These are phyloP conservation scores for Anniella stebbinsi DNA, from an alignment of 2,797 vertebrate genomes.

Conservation along the genomic window DNA sequence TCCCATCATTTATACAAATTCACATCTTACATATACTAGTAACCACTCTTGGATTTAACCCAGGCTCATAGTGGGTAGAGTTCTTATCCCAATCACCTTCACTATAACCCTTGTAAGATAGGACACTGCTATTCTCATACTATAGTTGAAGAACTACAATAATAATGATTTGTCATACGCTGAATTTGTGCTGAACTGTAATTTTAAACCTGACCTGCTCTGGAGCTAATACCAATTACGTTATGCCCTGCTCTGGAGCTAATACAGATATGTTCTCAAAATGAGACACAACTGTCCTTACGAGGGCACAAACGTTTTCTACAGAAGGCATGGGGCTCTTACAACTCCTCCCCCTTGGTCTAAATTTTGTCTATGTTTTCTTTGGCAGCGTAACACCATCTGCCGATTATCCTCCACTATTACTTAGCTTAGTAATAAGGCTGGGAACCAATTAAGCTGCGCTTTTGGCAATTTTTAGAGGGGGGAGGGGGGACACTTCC, in stretches of 20 bases:
- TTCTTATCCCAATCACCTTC: background rate
- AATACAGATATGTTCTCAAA: background rate
- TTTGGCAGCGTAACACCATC: background rate
- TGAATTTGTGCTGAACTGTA: background rate
- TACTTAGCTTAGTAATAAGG: background rate
- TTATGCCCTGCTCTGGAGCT: background rate
- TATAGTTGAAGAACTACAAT: background rate
- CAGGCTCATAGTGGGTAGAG: background rate
- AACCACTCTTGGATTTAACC: background rate
- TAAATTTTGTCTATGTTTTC: background rate
- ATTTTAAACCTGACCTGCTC: background rate
- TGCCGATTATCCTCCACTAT: background rate
- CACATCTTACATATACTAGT: background rate
- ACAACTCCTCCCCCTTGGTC: background rate
- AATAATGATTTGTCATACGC: background rate
- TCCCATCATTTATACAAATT: slow-evolving; percentile 6
- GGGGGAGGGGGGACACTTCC: background rate
- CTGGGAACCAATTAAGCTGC: background rate
- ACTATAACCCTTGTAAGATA: background rate
- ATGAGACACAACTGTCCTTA: background rate
- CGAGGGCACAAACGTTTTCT: background rate
- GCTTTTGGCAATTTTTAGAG: background rate
- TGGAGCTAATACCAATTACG: background rate
- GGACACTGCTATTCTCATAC: background rate
- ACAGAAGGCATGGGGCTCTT: no score